A percentile compares a stretch with the other conserved stretches of the same genome.
Conservation (phyloP, 2,797 vertebrate species). For the Platyrinchus mystaceus region DNA sequence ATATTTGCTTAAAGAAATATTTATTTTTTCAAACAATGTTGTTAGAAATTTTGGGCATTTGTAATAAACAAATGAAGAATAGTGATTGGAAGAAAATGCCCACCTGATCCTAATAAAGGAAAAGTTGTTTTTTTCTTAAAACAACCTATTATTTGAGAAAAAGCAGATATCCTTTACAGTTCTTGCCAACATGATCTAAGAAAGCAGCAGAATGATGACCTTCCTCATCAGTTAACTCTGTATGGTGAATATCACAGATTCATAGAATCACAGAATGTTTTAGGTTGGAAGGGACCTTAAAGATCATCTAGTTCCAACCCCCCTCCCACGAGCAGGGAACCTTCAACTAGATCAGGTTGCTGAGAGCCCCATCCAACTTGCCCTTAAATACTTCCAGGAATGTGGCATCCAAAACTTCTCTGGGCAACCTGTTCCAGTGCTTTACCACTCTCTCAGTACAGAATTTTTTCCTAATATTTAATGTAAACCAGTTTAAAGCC, state of each 20-base stretch:
- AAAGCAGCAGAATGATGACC: neutral
- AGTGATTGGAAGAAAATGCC: neutral
- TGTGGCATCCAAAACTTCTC: neutral
- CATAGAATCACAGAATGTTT: neutral
- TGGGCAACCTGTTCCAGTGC: neutral
- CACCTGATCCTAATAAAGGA: neutral
- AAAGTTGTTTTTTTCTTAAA: neutral
- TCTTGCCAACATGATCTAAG: neutral
- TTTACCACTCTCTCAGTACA: neutral
- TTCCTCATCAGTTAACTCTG: neutral
- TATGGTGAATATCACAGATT: neutral
- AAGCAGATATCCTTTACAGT: neutral
- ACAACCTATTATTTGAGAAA: neutral
- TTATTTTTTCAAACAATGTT: neutral
- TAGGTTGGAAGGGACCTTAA: neutral
- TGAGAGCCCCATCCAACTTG: neutral
- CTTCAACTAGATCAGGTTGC: neutral
- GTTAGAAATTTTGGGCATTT: neutral
- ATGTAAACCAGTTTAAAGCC: neutral
- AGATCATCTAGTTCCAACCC: neutral
- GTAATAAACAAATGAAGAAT: neutral
- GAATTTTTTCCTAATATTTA: neutral
- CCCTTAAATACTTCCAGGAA: neutral
- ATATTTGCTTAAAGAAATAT: neutral
- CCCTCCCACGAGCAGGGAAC: neutral